Evolutionary conservation across 2,888 invertebrate genomes (phyloP).

Genomic region (Cephalotes varians): DNA sequence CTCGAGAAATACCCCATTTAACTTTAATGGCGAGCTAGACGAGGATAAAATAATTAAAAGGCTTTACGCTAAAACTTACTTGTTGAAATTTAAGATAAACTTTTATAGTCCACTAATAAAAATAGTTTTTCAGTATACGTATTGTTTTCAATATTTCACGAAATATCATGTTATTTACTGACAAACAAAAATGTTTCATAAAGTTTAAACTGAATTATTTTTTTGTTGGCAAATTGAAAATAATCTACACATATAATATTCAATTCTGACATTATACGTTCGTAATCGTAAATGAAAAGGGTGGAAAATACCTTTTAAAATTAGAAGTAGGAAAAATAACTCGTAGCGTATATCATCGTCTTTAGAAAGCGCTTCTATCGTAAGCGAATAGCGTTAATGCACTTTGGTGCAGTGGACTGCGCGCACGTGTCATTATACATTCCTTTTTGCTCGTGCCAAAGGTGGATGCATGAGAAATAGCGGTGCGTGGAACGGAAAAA

Average conservation of each 20-base stretch:
- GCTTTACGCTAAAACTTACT: conserved; percentile 30
- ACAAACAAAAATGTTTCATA: background rate
- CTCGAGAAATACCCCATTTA: conserved; percentile 14
- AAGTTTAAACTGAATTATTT: background rate
- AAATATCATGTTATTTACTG: background rate
- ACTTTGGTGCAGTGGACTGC: conserved; percentile 32
- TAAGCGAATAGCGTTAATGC: conserved; percentile 19
- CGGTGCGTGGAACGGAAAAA: conserved; percentile 21
- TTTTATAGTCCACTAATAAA: background rate
- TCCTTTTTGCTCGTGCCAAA: conserved; percentile 37
- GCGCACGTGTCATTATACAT: conserved; percentile 46
- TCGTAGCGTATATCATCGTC: background rate
- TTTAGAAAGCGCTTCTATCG: conserved; percentile 19
- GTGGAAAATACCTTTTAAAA: background rate
- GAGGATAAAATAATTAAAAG: conserved; percentile 48
- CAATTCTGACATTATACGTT: background rate
- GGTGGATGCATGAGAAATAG: conserved; percentile 33
- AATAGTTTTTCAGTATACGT: background rate
- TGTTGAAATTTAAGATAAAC: conserved; percentile 34
- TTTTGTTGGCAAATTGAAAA: background rate
- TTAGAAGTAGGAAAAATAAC: conserved; percentile 9
- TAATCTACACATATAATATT: background rate
- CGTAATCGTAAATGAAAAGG: background rate
- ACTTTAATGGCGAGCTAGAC: conserved; percentile 22
- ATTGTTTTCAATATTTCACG: background rate